Evolutionary conservation across 2,797 vertebrate genomes (phyloP).

Genomic region (Megalops cyprinoides): DNA sequence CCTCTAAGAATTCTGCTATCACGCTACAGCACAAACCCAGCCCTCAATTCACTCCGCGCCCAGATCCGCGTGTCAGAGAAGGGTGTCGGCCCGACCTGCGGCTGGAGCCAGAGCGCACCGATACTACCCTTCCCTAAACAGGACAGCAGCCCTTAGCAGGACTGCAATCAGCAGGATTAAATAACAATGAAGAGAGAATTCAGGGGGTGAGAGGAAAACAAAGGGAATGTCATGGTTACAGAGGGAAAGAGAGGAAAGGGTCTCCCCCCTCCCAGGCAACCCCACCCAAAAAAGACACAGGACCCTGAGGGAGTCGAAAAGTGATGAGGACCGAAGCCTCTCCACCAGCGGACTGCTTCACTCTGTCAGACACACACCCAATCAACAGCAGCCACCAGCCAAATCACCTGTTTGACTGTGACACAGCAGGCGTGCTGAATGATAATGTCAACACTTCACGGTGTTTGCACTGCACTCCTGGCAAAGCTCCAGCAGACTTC

Average conservation of each 20-base stretch:
- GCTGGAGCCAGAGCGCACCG: neutral
- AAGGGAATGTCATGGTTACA: no score
- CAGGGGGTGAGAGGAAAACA: neutral
- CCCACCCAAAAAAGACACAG: no score
- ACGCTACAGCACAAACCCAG: neutral
- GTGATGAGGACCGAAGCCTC: no score
- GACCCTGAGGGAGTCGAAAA: neutral
- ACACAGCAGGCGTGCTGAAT: neutral
- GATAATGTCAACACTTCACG: conserved; percentile 7
- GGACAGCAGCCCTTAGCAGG: neutral
- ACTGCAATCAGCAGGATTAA: no score
- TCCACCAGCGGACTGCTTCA: no score
- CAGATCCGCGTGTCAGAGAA: no score
- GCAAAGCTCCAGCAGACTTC: neutral
- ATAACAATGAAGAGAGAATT: neutral
- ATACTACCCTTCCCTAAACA: neutral
- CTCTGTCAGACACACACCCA: neutral
- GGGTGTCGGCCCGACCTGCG: neutral
- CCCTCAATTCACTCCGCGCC: neutral
- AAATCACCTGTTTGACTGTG: neutral
- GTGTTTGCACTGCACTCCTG: neutral
- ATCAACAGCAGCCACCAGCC: neutral
- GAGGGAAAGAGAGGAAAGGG: no score
- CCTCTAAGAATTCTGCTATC: neutral
- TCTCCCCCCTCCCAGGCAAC: no score